A percentile compares a stretch with the other conserved stretches of the same genome.
phyloP scores from a whole-genome alignment of 2,888 invertebrate species.

The Elmis aenea region DNA sequence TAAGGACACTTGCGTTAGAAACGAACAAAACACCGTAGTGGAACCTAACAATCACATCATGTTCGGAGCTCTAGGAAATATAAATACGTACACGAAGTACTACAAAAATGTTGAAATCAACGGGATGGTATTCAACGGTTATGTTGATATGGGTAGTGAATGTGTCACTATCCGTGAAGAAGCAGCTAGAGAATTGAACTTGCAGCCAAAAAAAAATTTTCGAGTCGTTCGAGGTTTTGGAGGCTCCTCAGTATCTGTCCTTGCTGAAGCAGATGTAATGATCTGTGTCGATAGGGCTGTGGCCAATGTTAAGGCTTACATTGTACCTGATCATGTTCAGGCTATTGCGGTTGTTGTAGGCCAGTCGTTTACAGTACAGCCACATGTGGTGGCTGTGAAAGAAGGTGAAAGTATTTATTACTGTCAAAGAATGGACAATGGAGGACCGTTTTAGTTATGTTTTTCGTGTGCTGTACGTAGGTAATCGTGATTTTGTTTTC shows the following conservation, averaged over 20 bases:
- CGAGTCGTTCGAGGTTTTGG: constrained; percentile 21
- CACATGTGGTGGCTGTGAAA: constrained; percentile 10
- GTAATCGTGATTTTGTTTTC: no score
- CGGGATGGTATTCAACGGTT: constrained; percentile 18
- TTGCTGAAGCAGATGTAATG: constrained; percentile 19
- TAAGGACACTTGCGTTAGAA: no score
- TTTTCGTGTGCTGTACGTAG: no score
- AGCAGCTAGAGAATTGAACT: constrained; percentile 15
- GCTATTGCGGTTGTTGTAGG: constrained; percentile 26
- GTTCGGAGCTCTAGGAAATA: constrained; percentile 4
- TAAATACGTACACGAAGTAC: constrained; percentile 9
- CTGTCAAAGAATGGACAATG: constrained; percentile 13
- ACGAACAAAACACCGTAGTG: no score
- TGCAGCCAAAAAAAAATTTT: constrained; percentile 19
- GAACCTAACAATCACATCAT: no score
- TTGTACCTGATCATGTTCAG: constrained; percentile 26
- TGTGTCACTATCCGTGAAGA: constrained; percentile 24
- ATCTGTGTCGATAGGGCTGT: constrained; percentile 22
- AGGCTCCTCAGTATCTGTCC: constrained; percentile 15
- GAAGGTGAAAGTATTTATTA: constrained; percentile 9
- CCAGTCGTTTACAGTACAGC: constrained; percentile 7
- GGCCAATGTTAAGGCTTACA: constrained; percentile 17
- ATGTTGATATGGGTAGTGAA: constrained; percentile 19
- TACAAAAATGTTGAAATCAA: constrained; percentile 19
- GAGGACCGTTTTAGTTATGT: no score